These are phyloP conservation scores for Psilanteris sp. DNA, from an alignment of 1,140 invertebrate genomes.

Conservation along the genomic window DNA sequence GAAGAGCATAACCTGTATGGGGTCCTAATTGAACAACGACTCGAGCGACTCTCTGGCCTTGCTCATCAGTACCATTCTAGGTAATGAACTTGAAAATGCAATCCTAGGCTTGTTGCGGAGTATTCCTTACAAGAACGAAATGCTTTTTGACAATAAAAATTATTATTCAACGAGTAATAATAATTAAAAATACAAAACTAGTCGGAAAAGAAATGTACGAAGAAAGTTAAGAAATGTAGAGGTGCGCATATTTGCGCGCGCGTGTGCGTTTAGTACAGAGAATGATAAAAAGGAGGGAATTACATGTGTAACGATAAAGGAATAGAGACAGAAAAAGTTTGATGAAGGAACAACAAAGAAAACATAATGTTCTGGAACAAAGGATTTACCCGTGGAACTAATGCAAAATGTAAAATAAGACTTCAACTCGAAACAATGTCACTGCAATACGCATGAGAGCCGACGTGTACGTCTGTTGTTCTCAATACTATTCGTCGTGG, in stretches of 20 bases:
- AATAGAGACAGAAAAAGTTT: slow-evolving; percentile 21
- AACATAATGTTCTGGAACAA: slow-evolving; percentile 31
- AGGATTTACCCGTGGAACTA: slow-evolving; percentile 47
- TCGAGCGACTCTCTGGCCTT: slow-evolving; percentile 18
- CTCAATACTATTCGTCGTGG: slow-evolving; percentile 35
- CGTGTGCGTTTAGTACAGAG: too few species aligned
- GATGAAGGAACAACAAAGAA: slow-evolving; percentile 45
- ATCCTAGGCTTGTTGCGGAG: slow-evolving; percentile 14
- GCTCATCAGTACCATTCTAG: slow-evolving; percentile 29
- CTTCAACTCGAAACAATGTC: slow-evolving; percentile 59
- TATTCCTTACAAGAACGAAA: slow-evolving; percentile 3
- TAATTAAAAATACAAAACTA: slow-evolving; percentile 1
- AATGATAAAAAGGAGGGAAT: neutral
- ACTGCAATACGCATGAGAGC: slow-evolving; percentile 39
- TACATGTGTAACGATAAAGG: slow-evolving; percentile 13
- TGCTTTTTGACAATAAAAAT: slow-evolving; percentile 29
- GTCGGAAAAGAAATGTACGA: slow-evolving; percentile 8
- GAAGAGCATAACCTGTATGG: slow-evolving; percentile 17
- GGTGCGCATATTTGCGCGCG: too few species aligned
- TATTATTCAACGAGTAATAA: slow-evolving; percentile 29
- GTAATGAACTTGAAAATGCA: slow-evolving; percentile 39
- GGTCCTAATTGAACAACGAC: slow-evolving; percentile 36
- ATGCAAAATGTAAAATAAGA: slow-evolving; percentile 57
- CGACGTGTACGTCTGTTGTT: slow-evolving; percentile 38
- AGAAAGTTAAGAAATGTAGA: neutral